phyloP scores from a whole-genome alignment of 1,140 invertebrate species.

The Arctopsyche grandis region DNA sequence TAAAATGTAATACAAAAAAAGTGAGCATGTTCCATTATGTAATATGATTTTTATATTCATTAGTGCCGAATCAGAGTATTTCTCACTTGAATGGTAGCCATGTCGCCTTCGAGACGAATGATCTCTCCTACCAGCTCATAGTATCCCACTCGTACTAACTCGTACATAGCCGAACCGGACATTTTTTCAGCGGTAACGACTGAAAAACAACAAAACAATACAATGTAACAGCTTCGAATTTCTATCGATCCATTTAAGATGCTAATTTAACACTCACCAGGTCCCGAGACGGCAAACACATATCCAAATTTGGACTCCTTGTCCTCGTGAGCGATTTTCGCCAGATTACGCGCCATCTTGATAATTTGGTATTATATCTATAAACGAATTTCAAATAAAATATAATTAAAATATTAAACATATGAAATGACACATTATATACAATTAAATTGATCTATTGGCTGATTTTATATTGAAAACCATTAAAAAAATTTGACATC shows the following conservation, averaged over 20 bases:
- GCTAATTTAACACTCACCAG: slow-evolving; percentile 74
- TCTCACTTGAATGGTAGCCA: slow-evolving; percentile 96
- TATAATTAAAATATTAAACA: no score
- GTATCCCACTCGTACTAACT: slow-evolving; percentile 98
- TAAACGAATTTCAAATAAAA: no score
- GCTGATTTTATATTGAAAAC: no score
- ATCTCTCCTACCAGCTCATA: slow-evolving; percentile 98
- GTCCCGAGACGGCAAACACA: slow-evolving; percentile 96
- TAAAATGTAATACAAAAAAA: no score
- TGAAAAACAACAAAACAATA: slow-evolving; percentile 62
- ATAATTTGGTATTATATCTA: slow-evolving; percentile 41
- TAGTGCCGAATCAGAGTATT: not conserved
- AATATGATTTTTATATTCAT: no score
- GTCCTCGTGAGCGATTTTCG: slow-evolving; percentile 85
- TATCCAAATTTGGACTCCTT: slow-evolving; percentile 92
- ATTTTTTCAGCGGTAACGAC: slow-evolving; percentile 99
- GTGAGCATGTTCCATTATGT: no score
- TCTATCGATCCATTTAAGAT: no score
- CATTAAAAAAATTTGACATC: no score
- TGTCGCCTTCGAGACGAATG: slow-evolving; percentile 98
- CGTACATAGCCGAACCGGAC: slow-evolving; percentile 99
- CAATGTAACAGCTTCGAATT: no score
- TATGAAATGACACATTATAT: no score
- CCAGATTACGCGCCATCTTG: slow-evolving; percentile 69
- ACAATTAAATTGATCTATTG: no score